phyloP scores from a whole-genome alignment of 2,113 vertebrate species.

The Suncus etruscus region DNA sequence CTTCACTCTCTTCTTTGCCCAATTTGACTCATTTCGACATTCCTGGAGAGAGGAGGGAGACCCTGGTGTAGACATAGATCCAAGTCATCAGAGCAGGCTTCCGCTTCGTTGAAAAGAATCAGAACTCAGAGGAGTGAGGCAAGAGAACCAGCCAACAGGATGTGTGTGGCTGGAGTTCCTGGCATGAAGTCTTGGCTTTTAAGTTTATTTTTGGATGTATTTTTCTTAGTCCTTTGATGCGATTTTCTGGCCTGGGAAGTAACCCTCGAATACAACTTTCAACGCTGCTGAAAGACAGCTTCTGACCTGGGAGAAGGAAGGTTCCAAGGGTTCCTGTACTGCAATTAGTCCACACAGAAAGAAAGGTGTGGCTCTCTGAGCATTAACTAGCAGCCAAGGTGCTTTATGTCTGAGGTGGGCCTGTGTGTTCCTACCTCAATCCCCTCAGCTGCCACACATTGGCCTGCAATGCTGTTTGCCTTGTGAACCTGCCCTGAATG shows the following conservation, averaged over 20 bases:
- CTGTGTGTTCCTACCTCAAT: background rate
- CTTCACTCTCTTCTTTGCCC: slow-evolving; percentile 87
- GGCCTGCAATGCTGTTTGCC: background rate
- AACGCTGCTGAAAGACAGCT: slow-evolving; percentile 58
- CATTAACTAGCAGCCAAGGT: background rate
- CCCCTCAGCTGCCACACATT: background rate
- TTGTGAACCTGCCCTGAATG: background rate
- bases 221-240: slow-evolving; percentile 83
- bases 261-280: slow-evolving; percentile 57
- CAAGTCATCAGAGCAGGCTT: slow-evolving; percentile 69
- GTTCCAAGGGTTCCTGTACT: background rate
- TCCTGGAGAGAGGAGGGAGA: slow-evolving; percentile 66
- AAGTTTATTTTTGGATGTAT: slow-evolving; percentile 85
- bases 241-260: slow-evolving; percentile 72
- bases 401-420: background rate
- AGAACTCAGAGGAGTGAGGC: slow-evolving; percentile 72
- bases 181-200: slow-evolving; percentile 76
- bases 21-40: slow-evolving; percentile 72
- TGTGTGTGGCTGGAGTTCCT: slow-evolving; percentile 82
- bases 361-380: background rate
- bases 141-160: slow-evolving; percentile 81
- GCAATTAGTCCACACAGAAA: background rate
- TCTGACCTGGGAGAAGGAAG: slow-evolving; percentile 10
- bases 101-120: slow-evolving; percentile 78
- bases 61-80: slow-evolving; percentile 54